Conservation (phyloP, 1,140 invertebrate species). For the Aphaenogaster floridana region DNA sequence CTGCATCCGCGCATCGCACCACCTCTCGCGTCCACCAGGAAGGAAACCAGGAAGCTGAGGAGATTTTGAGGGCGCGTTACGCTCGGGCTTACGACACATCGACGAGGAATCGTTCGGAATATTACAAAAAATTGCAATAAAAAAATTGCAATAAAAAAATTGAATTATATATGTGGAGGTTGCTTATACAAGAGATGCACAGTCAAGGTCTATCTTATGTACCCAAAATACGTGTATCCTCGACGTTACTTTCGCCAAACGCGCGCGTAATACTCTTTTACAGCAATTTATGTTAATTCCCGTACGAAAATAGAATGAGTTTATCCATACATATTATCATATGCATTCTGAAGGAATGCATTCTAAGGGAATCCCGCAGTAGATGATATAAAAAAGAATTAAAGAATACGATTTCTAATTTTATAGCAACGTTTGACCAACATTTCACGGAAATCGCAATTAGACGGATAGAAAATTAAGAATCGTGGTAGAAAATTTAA, state of each 20-base stretch:
- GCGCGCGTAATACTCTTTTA: neutral
- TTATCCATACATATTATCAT: neutral
- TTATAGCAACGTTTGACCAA: neutral
- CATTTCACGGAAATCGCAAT: neutral
- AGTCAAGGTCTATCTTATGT: constrained; percentile 29
- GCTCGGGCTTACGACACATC: neutral
- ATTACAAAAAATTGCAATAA: constrained; percentile 49
- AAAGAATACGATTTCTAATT: constrained; percentile 5
- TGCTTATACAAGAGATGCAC: constrained; percentile 37
- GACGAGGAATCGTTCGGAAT: neutral
- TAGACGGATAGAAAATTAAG: neutral
- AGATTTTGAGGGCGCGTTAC: constrained; percentile 39
- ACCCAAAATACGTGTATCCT: neutral
- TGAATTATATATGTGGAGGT: constrained; percentile 36
- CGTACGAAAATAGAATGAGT: neutral
- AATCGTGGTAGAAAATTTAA: neutral
- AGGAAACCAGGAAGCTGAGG: constrained; percentile 97
- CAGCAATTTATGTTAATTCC: neutral
- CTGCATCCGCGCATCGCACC: constrained; percentile 98
- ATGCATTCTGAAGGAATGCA: neutral
- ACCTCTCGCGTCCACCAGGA: constrained; percentile 98
- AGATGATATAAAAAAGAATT: neutral
- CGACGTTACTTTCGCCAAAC: neutral
- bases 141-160: constrained; percentile 32
- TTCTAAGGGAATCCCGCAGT: neutral